A percentile compares a stretch with the other conserved stretches of the same genome.
Conservation (phyloP, 2,113 vertebrate species). For the Marmota monax region DNA sequence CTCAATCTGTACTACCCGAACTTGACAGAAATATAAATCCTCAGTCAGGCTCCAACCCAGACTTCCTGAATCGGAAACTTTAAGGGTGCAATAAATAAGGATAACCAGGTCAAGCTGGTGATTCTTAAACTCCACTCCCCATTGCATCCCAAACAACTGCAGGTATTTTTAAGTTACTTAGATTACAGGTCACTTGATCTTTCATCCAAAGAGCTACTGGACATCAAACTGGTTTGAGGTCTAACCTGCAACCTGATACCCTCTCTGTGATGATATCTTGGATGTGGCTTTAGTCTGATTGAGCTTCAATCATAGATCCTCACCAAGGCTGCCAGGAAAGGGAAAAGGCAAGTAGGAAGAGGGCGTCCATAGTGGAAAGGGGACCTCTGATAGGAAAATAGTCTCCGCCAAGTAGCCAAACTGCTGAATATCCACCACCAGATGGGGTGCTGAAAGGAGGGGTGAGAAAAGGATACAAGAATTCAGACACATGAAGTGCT, state of each 20-base stretch:
- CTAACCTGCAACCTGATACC: neutral
- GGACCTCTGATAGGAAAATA: neutral
- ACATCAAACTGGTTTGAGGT: too few species aligned
- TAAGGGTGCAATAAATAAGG: neutral
- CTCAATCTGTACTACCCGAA: neutral
- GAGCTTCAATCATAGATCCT: neutral
- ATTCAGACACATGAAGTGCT: neutral
- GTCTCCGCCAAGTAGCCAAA: neutral
- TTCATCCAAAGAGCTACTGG: too few species aligned
- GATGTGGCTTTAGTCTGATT: neutral
- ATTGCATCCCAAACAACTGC: neutral
- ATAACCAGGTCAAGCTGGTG: neutral
- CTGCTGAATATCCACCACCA: neutral
- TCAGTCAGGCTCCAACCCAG: neutral
- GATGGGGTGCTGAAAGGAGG: neutral
- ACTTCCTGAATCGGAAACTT: neutral
- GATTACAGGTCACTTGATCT: too few species aligned
- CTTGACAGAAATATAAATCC: neutral
- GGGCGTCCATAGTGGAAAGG: rapidly evolving
- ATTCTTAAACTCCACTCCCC: too few species aligned
- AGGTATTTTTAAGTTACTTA: neutral
- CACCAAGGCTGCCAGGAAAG: neutral
- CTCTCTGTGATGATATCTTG: neutral
- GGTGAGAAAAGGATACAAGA: neutral
- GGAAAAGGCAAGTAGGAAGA: neutral